A percentile compares a stretch with the other conserved stretches of the same genome.
These are phyloP conservation scores for Drosophila nannoptera DNA, from an alignment of 1,140 invertebrate species.

Conservation along the genomic window DNA sequence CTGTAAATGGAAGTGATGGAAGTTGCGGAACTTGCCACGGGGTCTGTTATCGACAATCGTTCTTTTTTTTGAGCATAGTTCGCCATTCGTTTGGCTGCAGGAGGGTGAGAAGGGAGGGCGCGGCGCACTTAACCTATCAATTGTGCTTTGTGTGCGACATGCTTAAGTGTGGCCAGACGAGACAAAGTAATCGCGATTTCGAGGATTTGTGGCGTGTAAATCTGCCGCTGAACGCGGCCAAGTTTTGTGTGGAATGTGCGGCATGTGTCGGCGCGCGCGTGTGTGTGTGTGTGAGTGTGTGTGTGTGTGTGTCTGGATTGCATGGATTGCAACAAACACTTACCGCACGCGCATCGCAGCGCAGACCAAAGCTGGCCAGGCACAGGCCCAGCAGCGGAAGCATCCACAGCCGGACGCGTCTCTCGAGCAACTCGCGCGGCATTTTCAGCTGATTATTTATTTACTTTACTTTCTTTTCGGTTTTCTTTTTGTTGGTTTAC, in stretches of 20 bases:
- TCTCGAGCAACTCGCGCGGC: constrained; percentile 29
- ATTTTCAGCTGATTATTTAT: constrained; percentile 24
- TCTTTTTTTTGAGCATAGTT: too few relatives aligned
- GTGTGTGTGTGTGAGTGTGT: background rate
- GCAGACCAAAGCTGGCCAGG: constrained; percentile 54
- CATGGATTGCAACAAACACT: constrained; percentile 40
- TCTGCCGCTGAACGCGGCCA: too few relatives aligned
- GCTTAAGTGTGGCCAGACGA: constrained; percentile 22
- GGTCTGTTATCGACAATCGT: too few relatives aligned
- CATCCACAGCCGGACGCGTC: constrained; percentile 45
- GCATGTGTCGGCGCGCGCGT: background rate
- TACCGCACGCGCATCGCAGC: constrained; percentile 76
- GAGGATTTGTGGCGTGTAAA: constrained; percentile 4
- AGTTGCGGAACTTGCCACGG: too few relatives aligned
- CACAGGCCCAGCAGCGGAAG: constrained; percentile 61
- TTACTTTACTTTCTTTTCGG: background rate
- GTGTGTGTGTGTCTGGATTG: background rate
- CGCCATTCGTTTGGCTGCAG: too few relatives aligned
- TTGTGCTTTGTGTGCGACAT: constrained; percentile 35
- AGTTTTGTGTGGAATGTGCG: constrained; percentile 13
- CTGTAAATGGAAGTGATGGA: too few relatives aligned
- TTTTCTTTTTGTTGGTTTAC: constrained; percentile 18
- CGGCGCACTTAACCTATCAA: constrained; percentile 32
- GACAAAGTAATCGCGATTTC: constrained; percentile 30
- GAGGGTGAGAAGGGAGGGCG: too few relatives aligned